phyloP scores from a whole-genome alignment of 37 sponge, comb jelly and placozoan species.

The Cliona cf. orientalis region DNA sequence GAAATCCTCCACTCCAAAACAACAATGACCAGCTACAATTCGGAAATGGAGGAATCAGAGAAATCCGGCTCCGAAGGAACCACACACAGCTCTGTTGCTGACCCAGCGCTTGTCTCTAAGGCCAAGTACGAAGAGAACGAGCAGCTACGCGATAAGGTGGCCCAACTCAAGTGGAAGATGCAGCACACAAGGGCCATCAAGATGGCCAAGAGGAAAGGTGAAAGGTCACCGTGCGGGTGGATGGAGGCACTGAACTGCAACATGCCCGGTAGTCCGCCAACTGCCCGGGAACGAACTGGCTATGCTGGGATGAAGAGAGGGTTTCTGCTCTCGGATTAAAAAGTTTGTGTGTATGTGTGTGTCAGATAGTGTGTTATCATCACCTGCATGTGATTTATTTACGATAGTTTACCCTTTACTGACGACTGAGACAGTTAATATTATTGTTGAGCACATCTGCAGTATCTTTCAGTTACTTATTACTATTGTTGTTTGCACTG shows the following conservation, averaged over 20 bases:
- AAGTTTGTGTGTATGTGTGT: too few relatives aligned
- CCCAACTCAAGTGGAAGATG: conserved; percentile 61
- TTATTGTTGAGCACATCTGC: too few relatives aligned
- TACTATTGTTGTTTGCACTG: too few relatives aligned
- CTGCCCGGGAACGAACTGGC: conserved; percentile 11
- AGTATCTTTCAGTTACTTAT: too few relatives aligned
- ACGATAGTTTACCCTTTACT: too few relatives aligned
- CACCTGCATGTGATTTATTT: too few relatives aligned
- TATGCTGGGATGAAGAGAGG: conserved; percentile 67
- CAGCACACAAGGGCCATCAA: conserved; percentile 46
- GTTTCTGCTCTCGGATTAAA: conserved; percentile 41
- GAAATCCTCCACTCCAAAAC: conserved; percentile 70
- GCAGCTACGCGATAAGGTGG: conserved; percentile 55
- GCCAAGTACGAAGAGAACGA: conserved; percentile 56
- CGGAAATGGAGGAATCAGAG: conserved; percentile 2
- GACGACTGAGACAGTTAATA: too few relatives aligned
- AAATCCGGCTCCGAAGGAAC: background rate
- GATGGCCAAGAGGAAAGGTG: conserved; percentile 48
- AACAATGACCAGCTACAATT: conserved; percentile 64
- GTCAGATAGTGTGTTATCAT: too few relatives aligned
- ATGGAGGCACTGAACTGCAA: conserved; percentile 61
- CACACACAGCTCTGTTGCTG: background rate
- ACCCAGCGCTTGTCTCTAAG: conserved; percentile 14
- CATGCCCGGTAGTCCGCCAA: conserved; percentile 13
- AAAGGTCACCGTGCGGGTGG: conserved; percentile 68